Evolutionary conservation across 2,888 invertebrate species (phyloP).

Genomic region (Silvanus unidentatus): DNA sequence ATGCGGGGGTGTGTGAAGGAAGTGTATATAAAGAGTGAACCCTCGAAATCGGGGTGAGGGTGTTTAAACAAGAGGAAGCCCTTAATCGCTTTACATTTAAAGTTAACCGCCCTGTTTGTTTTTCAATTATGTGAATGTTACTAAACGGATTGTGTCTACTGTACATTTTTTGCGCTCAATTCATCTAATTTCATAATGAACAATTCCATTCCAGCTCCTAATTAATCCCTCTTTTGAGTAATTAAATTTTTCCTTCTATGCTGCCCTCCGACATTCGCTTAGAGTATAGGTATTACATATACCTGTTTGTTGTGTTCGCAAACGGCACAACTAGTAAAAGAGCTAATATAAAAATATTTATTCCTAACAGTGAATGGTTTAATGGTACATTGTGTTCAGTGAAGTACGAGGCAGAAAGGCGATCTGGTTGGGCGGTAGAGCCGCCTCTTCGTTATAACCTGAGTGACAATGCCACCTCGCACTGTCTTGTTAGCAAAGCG

Average conservation of each 20-base stretch:
- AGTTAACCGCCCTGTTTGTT: conserved; percentile 39
- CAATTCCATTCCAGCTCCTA: too few relatives aligned
- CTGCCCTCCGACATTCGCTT: too few relatives aligned
- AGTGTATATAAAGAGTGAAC: conserved; percentile 15
- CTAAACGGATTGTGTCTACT: conserved; percentile 8
- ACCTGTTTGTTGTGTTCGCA: too few relatives aligned
- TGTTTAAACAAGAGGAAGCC: conserved; percentile 34
- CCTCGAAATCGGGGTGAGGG: conserved; percentile 20
- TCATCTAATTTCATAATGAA: too few relatives aligned
- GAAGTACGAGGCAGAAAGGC: conserved; percentile 41
- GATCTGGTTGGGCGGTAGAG: conserved; percentile 38
- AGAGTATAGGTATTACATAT: too few relatives aligned
- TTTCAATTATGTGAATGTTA: conserved; percentile 36
- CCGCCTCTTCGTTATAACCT: conserved; percentile 42
- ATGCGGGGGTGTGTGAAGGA: too few relatives aligned
- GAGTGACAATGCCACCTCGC: conserved; percentile 47
- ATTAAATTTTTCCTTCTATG: too few relatives aligned
- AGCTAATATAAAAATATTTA: too few relatives aligned
- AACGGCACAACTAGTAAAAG: too few relatives aligned
- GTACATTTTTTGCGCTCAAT: too few relatives aligned
- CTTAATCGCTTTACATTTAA: conserved; percentile 39
- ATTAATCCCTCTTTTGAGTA: too few relatives aligned
- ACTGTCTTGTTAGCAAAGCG: conserved; percentile 46
- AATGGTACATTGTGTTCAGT: conserved; percentile 56
- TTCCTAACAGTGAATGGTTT: conserved; percentile 27